Conservation (phyloP, 2,888 invertebrate species). For the Synergus itoensis region DNA sequence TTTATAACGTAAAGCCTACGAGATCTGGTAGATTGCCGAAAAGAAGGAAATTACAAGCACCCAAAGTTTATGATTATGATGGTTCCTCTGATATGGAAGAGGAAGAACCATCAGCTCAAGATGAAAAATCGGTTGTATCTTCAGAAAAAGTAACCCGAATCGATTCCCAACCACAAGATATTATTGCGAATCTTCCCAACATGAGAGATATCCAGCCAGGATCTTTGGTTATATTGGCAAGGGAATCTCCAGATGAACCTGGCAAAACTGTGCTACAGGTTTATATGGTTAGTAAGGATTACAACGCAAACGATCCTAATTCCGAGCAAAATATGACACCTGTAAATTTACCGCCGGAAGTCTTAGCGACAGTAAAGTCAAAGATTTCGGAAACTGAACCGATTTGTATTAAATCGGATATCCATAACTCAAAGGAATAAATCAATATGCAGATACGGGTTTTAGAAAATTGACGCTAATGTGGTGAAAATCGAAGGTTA, state of each 20-base stretch:
- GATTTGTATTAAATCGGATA: constrained; percentile 51
- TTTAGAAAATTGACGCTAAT: background rate
- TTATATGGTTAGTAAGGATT: constrained; percentile 78
- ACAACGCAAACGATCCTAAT: constrained; percentile 56
- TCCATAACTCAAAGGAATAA: background rate
- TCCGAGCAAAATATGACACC: constrained; percentile 70
- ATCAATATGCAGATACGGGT: background rate
- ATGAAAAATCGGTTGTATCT: constrained; percentile 10
- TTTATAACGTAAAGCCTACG: constrained; percentile 75
- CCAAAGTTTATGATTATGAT: constrained; percentile 62
- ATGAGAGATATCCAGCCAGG: constrained; percentile 77
- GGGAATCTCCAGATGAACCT: constrained; percentile 77
- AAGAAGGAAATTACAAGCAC: constrained; percentile 67
- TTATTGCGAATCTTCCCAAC: constrained; percentile 64
- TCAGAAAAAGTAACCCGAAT: background rate
- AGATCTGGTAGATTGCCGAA: constrained; percentile 78
- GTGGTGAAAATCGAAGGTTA: background rate
- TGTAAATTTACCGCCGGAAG: constrained; percentile 71
- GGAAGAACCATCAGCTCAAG: constrained; percentile 42
- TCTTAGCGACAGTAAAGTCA: constrained; percentile 72
- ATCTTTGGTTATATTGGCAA: constrained; percentile 79
- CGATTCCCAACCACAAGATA: constrained; percentile 47
- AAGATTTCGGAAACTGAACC: constrained; percentile 57
- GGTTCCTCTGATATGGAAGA: constrained; percentile 37
- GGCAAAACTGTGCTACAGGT: constrained; percentile 77